A percentile compares a stretch with the other conserved stretches of the same genome.
Evolutionary conservation across 2,113 vertebrate genomes (phyloP).

Genomic region (Bambusicola thoracicus): DNA sequence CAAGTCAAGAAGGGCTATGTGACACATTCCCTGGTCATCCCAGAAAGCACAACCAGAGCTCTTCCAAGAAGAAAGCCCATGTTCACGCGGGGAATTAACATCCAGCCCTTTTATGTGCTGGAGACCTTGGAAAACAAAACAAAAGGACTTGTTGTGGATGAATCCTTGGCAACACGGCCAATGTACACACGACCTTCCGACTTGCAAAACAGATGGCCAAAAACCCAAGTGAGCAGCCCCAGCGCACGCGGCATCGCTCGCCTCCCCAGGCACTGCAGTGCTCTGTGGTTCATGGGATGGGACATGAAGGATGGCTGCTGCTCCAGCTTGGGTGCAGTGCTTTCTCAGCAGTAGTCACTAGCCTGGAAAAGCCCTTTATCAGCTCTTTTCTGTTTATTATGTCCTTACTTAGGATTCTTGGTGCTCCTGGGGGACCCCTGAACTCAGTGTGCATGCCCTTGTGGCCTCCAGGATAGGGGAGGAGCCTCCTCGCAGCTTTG

Average conservation of each 20-base stretch:
- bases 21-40: not conserved
- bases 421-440: not conserved
- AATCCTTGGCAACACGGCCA: constrained; percentile 35
- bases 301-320: rapidly evolving
- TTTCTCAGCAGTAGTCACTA: not conserved
- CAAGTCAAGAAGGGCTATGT: rapidly evolving
- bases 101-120: not conserved
- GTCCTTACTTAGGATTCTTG: not conserved
- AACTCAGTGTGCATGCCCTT: rapidly evolving
- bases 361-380: not conserved
- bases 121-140: constrained; percentile 48
- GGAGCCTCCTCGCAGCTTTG: not conserved
- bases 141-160: constrained; percentile 37
- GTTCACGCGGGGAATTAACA: not conserved
- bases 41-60: not conserved
- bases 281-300: rapidly evolving
- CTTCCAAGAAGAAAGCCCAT: rapidly evolving
- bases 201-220: constrained; percentile 31
- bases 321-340: not conserved
- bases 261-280: not conserved
- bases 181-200: constrained; percentile 4
- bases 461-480: not conserved
- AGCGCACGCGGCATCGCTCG: rapidly evolving
- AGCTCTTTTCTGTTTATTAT: not conserved
- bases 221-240: not conserved